These are phyloP conservation scores for Oryzias javanicus DNA, from an alignment of 2,113 vertebrate species.

Conservation along the genomic window DNA sequence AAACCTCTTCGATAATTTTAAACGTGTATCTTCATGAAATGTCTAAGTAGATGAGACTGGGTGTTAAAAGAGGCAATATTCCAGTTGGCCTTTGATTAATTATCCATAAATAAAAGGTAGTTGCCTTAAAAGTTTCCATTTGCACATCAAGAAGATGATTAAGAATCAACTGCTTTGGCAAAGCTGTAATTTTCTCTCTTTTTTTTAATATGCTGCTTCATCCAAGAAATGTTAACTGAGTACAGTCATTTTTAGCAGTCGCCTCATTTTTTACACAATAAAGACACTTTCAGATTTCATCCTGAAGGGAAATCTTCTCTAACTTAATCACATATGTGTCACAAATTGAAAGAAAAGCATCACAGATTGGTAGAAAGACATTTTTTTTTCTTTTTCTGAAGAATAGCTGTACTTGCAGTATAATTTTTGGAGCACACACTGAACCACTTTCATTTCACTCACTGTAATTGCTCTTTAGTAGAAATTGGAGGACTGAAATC, in stretches of 20 bases:
- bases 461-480: no score
- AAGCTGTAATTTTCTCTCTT: slow-evolving; percentile 7
- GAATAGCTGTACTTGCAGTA: no score
- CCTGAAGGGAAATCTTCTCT: slow-evolving; percentile 12
- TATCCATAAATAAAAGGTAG: background rate
- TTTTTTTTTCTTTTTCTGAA: no score
- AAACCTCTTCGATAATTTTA: no score
- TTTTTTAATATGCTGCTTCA: slow-evolving; percentile 8
- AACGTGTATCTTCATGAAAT: background rate
- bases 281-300: background rate
- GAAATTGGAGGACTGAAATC: no score
- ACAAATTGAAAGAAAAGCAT: background rate
- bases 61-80: background rate
- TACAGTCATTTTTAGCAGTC: slow-evolving; percentile 10
- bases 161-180: slow-evolving; percentile 6
- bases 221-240: slow-evolving; percentile 32
- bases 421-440: no score
- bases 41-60: slow-evolving; percentile 5
- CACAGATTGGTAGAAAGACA: no score
- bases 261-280: background rate
- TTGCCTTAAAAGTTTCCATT: background rate
- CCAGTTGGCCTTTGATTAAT: slow-evolving; percentile 9
- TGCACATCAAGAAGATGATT: slow-evolving; percentile 3
- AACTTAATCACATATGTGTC: slow-evolving; percentile 7
- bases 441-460: no score